Percentiles rank a stretch among this genome's conserved stretches.
These are phyloP conservation scores for Exaiptasia diaphana DNA, from an alignment of 64 coral and sea anemone genomes.

Conservation along the genomic window DNA sequence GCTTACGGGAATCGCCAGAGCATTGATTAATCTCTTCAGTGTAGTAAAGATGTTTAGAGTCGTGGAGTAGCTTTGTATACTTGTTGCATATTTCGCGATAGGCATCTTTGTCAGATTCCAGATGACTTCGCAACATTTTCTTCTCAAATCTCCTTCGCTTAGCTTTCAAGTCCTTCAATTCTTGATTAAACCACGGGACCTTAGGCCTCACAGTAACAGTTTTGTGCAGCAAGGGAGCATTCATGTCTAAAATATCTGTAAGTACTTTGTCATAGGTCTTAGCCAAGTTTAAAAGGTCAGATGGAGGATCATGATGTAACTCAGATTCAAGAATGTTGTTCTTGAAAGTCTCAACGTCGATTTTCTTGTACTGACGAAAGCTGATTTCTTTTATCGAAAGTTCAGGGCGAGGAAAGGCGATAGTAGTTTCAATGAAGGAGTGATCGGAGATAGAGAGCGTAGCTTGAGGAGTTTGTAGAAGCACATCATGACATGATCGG, in stretches of 20 bases:
- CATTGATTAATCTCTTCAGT: too few species aligned
- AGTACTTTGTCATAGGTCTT: neutral
- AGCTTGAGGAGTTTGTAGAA: neutral
- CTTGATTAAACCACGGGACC: neutral
- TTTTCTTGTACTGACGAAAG: neutral
- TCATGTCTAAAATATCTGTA: neutral
- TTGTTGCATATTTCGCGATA: too few species aligned
- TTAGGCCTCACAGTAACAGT: neutral
- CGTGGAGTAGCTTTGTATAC: too few species aligned
- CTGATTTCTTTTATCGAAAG: neutral
- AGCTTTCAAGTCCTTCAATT: constrained; percentile 1
- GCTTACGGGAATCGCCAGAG: too few species aligned
- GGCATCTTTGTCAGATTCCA: too few species aligned
- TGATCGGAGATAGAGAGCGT: neutral
- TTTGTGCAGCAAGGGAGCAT: neutral
- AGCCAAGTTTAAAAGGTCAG: neutral
- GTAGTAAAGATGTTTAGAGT: too few species aligned
- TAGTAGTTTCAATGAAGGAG: neutral
- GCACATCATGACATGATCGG: neutral
- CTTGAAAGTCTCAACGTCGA: neutral
- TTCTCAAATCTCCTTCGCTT: constrained; percentile 3
- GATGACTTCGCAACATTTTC: constrained; percentile 21
- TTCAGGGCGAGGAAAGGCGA: neutral
- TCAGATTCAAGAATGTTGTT: neutral
- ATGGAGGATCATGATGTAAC: neutral